phyloP scores from a whole-genome alignment of 2,113 vertebrate species.

The Otocyon megalotis region DNA sequence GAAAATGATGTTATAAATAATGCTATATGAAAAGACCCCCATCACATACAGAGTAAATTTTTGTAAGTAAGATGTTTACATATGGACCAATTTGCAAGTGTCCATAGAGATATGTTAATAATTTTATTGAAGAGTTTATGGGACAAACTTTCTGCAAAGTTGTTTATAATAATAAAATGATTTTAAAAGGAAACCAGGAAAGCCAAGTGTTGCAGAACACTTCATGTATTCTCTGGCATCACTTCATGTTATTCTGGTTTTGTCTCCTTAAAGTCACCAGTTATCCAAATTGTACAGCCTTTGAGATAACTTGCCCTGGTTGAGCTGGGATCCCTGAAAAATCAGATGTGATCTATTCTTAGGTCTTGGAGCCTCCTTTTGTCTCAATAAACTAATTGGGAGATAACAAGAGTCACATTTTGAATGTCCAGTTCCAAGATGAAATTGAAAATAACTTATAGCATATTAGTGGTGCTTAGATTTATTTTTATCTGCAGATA shows the following conservation, averaged over 20 bases:
- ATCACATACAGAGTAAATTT: neutral
- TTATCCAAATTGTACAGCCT: slow-evolving; percentile 23
- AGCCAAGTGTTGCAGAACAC: slow-evolving; percentile 60
- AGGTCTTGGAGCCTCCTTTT: neutral
- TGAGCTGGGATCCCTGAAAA: slow-evolving; percentile 71
- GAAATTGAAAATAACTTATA: slow-evolving; percentile 17
- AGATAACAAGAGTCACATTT: neutral
- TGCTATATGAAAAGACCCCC: neutral
- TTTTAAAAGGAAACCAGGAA: slow-evolving; percentile 33
- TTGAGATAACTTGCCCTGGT: slow-evolving; percentile 52
- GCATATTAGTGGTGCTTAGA: neutral
- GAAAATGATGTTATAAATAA: slow-evolving; percentile 13
- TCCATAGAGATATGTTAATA: neutral
- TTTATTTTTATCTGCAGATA: neutral
- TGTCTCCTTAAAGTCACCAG: slow-evolving; percentile 62
- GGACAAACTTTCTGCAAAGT: slow-evolving; percentile 54
- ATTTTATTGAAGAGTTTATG: slow-evolving; percentile 28
- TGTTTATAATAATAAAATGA: slow-evolving; percentile 63
- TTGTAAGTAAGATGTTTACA: neutral
- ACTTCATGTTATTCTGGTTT: slow-evolving; percentile 74
- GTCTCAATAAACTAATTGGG: neutral
- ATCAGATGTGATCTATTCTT: slow-evolving; percentile 43
- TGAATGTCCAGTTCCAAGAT: slow-evolving; percentile 33
- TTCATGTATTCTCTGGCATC: slow-evolving; percentile 66
- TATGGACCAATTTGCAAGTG: neutral